Evolutionary conservation across 2,113 vertebrate genomes (phyloP).

Genomic region (Dermatemys mawii): DNA sequence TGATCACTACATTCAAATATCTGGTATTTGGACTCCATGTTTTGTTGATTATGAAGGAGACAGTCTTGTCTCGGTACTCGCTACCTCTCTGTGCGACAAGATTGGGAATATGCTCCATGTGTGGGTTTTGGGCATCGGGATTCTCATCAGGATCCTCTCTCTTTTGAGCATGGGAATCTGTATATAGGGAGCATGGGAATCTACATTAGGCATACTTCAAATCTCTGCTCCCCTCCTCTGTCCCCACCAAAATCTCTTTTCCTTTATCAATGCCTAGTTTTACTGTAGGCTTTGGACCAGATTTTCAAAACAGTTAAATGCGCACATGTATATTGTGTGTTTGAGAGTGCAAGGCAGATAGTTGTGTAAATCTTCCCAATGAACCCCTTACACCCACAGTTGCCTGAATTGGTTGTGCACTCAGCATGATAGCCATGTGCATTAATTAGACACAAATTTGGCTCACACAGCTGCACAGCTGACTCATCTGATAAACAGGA

Average conservation of each 20-base stretch:
- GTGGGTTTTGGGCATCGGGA: neutral
- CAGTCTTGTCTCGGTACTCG: neutral
- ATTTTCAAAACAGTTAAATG: neutral
- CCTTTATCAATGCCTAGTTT: neutral
- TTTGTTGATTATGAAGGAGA: neutral
- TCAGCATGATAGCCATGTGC: too few relatives aligned
- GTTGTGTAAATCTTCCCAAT: neutral
- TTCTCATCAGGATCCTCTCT: neutral
- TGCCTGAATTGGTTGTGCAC: neutral
- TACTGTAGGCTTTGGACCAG: neutral
- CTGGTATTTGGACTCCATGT: neutral
- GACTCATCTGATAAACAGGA: neutral
- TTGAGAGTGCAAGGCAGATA: neutral
- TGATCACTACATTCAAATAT: neutral
- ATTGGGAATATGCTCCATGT: neutral
- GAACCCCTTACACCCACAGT: neutral
- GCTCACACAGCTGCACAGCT: too few relatives aligned
- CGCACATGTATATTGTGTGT: neutral
- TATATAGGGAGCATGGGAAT: too few relatives aligned
- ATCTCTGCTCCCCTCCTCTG: neutral
- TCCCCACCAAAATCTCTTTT: neutral
- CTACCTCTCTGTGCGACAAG: neutral
- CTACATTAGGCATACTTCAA: neutral
- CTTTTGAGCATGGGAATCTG: neutral
- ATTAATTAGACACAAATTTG: neutral